Evolutionary conservation across 2,797 vertebrate genomes (phyloP), one percentile per base, ranked within the genome.

Genomic region (Meda fulgida): DNA sequence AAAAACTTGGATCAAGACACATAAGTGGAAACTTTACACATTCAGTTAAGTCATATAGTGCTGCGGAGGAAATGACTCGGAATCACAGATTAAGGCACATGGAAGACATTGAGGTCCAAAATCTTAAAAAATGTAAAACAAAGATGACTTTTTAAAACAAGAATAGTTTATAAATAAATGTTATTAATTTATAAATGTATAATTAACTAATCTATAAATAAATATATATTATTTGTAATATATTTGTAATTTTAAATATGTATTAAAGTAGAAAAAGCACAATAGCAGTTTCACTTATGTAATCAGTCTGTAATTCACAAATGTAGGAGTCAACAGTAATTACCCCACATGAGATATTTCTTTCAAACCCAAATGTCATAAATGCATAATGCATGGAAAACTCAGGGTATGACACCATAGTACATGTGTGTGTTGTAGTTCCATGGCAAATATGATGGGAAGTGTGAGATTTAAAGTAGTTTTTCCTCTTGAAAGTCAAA

Each of bases 401-500:
- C 21, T 19, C 48, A 58, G 75, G 73, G 70, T 78, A 19, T 70
- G 36, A 40, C 51, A 10, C 2, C 6, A 3, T 26, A n/a, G 31
- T 31, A 31, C 9, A 1, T 16, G 36, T 48, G 21, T 70, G 19
- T 31, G 58, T 34, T 31, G 26, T 51, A 55, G 19, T 46, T 43
- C 75, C 19, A 48, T 48, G 53, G 69, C 36, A 65, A 40, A 69
- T 11, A 46, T 51, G 29, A 34, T 23, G 8, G 26, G 13, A 70
- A 63, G 21, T 72, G 26, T 63, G 66, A 78, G 23, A 65, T 46
- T 60, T 43, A 29, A 84, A 71, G 83, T 60, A 79, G 77, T 85
- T 79, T 78, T 60, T 79, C 26, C 16, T 40, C 65, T 26, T 81
- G 83, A 85, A 85, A 85, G 83, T 85, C 83, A 80, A 85, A 72